Percentiles rank a stretch among this genome's conserved stretches.
Evolutionary conservation across 2,888 invertebrate genomes (phyloP).

Genomic region (Caenorhabditis macrosperma): DNA sequence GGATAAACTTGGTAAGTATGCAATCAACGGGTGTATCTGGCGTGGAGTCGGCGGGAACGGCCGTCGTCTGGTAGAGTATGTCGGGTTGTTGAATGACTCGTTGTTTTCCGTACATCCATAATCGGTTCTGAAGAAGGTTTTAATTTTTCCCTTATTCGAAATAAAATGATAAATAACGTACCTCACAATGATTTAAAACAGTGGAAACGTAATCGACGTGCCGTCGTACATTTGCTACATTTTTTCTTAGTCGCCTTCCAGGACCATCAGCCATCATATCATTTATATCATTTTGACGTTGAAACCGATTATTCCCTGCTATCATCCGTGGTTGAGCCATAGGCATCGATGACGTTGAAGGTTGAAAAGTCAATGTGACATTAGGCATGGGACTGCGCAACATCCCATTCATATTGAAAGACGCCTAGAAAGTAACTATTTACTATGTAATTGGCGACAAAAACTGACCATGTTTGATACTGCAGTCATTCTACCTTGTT

Average conservation of each 20-base stretch:
- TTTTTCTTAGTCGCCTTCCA: slow-evolving; percentile 78
- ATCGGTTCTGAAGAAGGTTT: slow-evolving; percentile 85
- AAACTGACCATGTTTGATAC: slow-evolving; percentile 39
- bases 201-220: slow-evolving; percentile 79
- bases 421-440: slow-evolving; percentile 3
- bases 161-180: slow-evolving; percentile 31
- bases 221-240: slow-evolving; percentile 78
- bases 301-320: slow-evolving; percentile 18
- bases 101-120: slow-evolving; percentile 94
- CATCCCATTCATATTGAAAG: slow-evolving; percentile 47
- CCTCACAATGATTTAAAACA: slow-evolving; percentile 77
- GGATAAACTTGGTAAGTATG: slow-evolving; percentile 91
- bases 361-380: slow-evolving; percentile 60
- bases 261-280: slow-evolving; percentile 72
- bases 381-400: slow-evolving; percentile 28
- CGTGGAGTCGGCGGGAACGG: slow-evolving; percentile 94
- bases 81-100: slow-evolving; percentile 93
- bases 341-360: slow-evolving; percentile 44
- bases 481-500: slow-evolving; percentile 38
- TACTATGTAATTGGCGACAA: background rate
- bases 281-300: slow-evolving; percentile 21
- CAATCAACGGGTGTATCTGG: slow-evolving; percentile 96
- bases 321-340: background rate
- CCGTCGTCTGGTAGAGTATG: slow-evolving; percentile 87
- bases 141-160: too few relatives aligned